Percentiles rank a stretch among this genome's conserved stretches.
These are phyloP conservation scores for Morpho helenor DNA, from an alignment of 2,888 invertebrate genomes.

Conservation along the genomic window DNA sequence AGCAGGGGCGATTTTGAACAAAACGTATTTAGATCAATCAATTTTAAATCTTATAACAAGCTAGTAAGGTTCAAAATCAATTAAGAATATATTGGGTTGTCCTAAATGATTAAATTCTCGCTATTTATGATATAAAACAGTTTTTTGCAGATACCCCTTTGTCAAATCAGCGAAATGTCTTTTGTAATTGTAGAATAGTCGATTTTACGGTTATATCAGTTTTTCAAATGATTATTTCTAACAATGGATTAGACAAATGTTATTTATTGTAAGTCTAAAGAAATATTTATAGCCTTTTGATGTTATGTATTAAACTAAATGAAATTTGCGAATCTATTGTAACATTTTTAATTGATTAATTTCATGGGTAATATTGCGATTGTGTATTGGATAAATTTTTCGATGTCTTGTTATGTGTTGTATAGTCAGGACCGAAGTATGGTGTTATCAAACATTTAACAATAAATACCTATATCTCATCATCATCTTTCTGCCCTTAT, in stretches of 20 bases:
- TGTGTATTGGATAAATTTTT: no score
- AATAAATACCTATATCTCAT: no score
- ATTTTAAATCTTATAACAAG: not conserved
- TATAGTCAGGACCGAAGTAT: no score
- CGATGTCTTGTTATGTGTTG: no score
- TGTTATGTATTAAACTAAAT: not conserved
- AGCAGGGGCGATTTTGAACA: slow-evolving; percentile 31
- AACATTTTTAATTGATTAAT: no score
- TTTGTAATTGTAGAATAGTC: slow-evolving; percentile 17
- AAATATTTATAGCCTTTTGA: no score
- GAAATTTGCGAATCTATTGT: not conserved
- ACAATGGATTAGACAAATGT: slow-evolving; percentile 15
- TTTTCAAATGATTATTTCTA: slow-evolving; percentile 13
- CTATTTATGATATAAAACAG: not conserved
- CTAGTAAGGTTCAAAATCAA: slow-evolving; percentile 1
- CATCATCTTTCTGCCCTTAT: no score
- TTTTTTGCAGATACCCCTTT: slow-evolving; percentile 35
- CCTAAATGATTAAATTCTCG: slow-evolving; percentile 5
- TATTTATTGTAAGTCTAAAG: not conserved
- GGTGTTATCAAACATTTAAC: no score
- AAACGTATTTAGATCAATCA: not conserved
- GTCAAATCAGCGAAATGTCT: slow-evolving; percentile 37
- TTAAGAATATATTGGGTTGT: not conserved
- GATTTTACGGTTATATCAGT: slow-evolving; percentile 31
- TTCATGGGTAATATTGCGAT: no score